Evolutionary conservation across 1,140 invertebrate genomes (phyloP).

Genomic region (Drosophila micromelanica): DNA sequence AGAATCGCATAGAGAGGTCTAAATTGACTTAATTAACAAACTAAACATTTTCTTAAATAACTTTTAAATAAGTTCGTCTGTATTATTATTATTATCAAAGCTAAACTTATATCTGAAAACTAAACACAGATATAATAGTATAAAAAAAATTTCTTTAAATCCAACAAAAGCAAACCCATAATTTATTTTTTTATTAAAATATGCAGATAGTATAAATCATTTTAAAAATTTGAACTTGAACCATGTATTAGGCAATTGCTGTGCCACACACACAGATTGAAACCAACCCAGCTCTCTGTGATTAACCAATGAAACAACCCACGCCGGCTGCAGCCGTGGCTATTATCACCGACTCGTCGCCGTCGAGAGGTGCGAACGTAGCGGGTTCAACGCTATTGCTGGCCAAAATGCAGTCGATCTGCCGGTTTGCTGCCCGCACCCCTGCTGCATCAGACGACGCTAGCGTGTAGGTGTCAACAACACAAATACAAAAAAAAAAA

Average conservation of each 20-base stretch:
- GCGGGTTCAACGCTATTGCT: conserved; percentile 56
- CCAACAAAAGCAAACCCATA: too few relatives aligned
- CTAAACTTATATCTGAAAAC: too few relatives aligned
- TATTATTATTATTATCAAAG: too few relatives aligned
- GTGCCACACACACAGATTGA: conserved; percentile 17
- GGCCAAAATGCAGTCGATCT: conserved; percentile 48
- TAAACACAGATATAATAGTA: too few relatives aligned
- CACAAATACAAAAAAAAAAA: conserved; percentile 13
- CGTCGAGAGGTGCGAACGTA: conserved; percentile 66
- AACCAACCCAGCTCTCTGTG: conserved; percentile 3
- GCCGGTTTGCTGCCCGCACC: background rate
- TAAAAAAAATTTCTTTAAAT: too few relatives aligned
- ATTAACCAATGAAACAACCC: conserved; percentile 66
- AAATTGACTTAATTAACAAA: too few relatives aligned
- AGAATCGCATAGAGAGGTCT: too few relatives aligned
- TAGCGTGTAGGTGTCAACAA: conserved; percentile 78
- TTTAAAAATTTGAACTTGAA: conserved; percentile 39
- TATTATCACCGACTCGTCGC: conserved; percentile 57
- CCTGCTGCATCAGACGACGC: conserved; percentile 21
- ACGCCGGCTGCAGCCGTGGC: conserved; percentile 41
- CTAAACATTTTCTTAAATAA: too few relatives aligned
- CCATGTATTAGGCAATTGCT: conserved; percentile 17
- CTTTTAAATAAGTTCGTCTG: too few relatives aligned
- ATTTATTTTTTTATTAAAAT: too few relatives aligned
- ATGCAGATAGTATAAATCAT: conserved; percentile 5